Percentiles rank a stretch among this genome's conserved stretches.
These are phyloP conservation scores for Balanococcus diminutus DNA, from an alignment of 2,888 invertebrate genomes.

Conservation along the genomic window DNA sequence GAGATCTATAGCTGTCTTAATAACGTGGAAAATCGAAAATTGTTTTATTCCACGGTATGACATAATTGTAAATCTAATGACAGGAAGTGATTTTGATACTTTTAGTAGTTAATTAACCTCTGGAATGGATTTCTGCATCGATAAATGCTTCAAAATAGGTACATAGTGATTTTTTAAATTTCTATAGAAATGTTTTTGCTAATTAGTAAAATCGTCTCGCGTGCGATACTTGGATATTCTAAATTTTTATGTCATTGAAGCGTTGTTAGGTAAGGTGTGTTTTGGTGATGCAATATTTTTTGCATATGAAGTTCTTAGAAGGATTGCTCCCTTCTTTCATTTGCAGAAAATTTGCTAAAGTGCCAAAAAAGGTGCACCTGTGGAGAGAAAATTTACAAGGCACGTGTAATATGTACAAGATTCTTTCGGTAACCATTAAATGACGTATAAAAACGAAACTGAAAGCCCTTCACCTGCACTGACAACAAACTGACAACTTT, in stretches of 20 bases:
- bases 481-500: not conserved
- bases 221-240: not conserved
- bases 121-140: not conserved
- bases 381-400: too few relatives aligned
- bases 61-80: not conserved
- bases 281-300: not conserved
- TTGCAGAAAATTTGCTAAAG: too few relatives aligned
- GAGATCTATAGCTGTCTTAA: not conserved
- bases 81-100: slow-evolving; percentile 17
- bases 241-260: not conserved
- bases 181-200: not conserved
- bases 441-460: not conserved
- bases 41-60: not conserved
- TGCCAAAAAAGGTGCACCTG: too few relatives aligned
- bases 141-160: not conserved
- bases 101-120: not conserved
- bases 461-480: not conserved
- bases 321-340: too few relatives aligned
- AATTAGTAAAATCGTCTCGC: not conserved
- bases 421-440: not conserved
- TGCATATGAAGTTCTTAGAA: too few relatives aligned
- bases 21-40: not conserved
- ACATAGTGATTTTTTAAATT: not conserved
- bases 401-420: not conserved
- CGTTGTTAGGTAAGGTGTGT: not conserved